phyloP scores from a whole-genome alignment of 2,797 vertebrate species.

The Sebastiscus tertius region DNA sequence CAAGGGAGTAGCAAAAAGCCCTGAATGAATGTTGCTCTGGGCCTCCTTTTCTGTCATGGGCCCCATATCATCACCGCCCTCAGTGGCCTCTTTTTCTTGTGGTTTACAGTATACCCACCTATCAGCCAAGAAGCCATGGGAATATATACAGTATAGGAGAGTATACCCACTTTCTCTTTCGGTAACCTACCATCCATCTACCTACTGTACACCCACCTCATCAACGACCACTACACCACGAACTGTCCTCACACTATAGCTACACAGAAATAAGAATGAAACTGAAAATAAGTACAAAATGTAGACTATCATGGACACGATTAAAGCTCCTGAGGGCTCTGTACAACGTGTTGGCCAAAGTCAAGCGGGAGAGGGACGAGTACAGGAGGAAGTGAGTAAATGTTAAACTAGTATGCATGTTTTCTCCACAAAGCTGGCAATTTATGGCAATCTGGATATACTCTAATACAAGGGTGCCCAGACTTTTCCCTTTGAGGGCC shows the following conservation, averaged over 20 bases:
- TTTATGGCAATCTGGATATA: background rate
- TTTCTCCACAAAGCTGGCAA: background rate
- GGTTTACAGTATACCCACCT: too few species aligned
- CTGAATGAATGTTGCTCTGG: background rate
- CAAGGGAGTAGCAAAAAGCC: background rate
- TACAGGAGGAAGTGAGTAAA: slow-evolving; percentile 85
- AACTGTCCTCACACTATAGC: background rate
- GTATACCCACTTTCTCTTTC: too few species aligned
- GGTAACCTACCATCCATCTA: too few species aligned
- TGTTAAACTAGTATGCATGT: background rate
- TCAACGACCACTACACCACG: too few species aligned
- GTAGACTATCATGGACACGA: background rate
- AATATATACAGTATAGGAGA: too few species aligned
- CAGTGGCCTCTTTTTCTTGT: too few species aligned
- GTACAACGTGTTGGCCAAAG: slow-evolving; percentile 92
- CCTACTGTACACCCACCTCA: too few species aligned
- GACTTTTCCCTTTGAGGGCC: too few species aligned
- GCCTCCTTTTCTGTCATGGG: background rate
- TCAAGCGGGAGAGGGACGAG: slow-evolving; percentile 90
- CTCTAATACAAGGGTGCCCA: too few species aligned
- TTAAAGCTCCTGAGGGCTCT: slow-evolving; percentile 77
- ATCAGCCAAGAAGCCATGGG: too few species aligned
- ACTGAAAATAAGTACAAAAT: background rate
- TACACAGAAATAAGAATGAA: background rate
- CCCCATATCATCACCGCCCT: background rate